Base-by-base conservation (phyloP, 2,797 vertebrate genomes). In the Sebastes hopkinsi region DNA sequence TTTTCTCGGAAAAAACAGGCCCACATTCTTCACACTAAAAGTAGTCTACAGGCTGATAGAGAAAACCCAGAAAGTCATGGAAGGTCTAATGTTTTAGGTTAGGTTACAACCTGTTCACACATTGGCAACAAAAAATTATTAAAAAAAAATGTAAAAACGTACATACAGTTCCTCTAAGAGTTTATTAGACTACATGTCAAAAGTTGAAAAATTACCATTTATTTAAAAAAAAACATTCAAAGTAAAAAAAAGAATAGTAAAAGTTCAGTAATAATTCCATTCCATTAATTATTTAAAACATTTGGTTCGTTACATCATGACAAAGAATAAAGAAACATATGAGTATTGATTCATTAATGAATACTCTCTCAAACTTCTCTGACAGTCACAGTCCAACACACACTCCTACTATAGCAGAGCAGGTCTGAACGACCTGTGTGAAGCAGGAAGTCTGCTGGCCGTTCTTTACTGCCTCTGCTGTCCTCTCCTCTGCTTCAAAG, bases 401-500 rank as follows among this genome's bases (percentile, higher is more conserved):
- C 50, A 56, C 42, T 67, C 66, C 9, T 55, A 25, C 9, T 50
- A 25, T 70, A 59, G 25, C 25, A 2, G 8, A 64, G 5, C 75
- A 34, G 34, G 69, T 80, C 79, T 69, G 74, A 87, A 79, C 25
- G 75, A 86, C 81, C 60, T 61, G 38, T 62, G 66, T 82, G 68
- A 42, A 73, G 73, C 91, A 95, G 92, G 93, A 94, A 92, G 88
- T 90, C 83, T 81, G 66, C 64, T 52, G 65, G 61, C 79, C 72
- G 4, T 75, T 88, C 76, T 93, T 92, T 91, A 94, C 87, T 76
- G 72, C 82, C 67, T 80, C 66, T 80, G 79, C 80, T 89, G 77
- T 87, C 83, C 81, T 76, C 69, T 78, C 34, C 80, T 61, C 18
- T 46, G 73, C 93, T 93, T 95, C 94, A 95, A 95, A 95, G 94